These are phyloP conservation scores for Drosophila diplacantha DNA, from an alignment of 2,888 invertebrate genomes.

Conservation along the genomic window DNA sequence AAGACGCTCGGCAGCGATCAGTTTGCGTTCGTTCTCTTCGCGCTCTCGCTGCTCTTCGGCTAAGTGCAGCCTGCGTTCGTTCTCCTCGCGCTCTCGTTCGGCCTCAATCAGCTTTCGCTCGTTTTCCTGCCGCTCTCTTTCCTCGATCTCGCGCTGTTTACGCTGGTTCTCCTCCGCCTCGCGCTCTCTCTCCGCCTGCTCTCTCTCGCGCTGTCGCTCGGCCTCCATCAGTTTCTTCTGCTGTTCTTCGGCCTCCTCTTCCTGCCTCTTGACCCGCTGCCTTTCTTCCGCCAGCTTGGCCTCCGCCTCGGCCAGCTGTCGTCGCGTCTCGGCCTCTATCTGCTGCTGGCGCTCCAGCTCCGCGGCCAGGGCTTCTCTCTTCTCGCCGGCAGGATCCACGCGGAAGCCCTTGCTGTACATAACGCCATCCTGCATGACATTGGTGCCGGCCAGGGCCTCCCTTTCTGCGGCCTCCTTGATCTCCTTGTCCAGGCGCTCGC, in stretches of 20 bases:
- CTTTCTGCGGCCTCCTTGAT: constrained; percentile 59
- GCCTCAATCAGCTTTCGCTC: constrained; percentile 34
- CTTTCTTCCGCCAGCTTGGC: constrained; percentile 61
- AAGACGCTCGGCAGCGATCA: constrained; percentile 27
- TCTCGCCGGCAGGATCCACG: constrained; percentile 64
- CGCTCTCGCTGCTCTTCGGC: constrained; percentile 32
- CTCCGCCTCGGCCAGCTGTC: constrained; percentile 71
- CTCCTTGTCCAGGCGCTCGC: constrained; percentile 68
- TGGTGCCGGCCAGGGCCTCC: constrained; percentile 59
- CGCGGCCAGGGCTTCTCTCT: constrained; percentile 51
- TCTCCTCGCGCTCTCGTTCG: constrained; percentile 38
- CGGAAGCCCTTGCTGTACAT: constrained; percentile 75
- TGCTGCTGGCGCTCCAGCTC: constrained; percentile 70
- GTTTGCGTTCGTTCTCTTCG: constrained; percentile 44
- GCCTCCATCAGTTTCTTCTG: constrained; percentile 46
- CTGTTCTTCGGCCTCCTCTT: constrained; percentile 48
- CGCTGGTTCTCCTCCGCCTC: constrained; percentile 24
- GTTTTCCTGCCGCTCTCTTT: constrained; percentile 23
- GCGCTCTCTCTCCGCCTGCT: constrained; percentile 39
- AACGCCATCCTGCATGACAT: constrained; percentile 76
- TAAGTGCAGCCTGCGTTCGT: constrained; percentile 18
- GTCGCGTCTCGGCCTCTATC: constrained; percentile 71
- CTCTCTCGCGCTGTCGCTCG: constrained; percentile 40
- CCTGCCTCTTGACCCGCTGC: constrained; percentile 38
- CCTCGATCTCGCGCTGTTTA: constrained; percentile 20